Evolutionary conservation across 2,113 vertebrate genomes (phyloP).

Genomic region (Rhea americana): DNA sequence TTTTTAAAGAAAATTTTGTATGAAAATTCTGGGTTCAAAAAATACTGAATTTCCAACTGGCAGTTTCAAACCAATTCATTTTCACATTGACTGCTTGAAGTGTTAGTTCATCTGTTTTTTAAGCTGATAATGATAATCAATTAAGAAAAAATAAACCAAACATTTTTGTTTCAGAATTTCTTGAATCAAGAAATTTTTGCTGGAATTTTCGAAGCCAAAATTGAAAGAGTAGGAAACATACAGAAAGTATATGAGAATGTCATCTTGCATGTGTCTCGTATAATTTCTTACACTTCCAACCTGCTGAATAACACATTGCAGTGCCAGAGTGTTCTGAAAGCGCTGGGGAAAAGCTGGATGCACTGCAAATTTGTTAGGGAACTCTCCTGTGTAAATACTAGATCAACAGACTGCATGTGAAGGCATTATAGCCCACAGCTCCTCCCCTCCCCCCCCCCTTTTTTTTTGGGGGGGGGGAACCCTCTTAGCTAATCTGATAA

Average conservation of each 20-base stretch:
- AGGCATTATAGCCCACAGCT: neutral
- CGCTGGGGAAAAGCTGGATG: neutral
- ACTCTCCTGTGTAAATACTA: neutral
- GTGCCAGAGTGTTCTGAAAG: neutral
- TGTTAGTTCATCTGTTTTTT: neutral
- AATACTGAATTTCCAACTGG: fast-evolving
- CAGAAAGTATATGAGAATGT: neutral
- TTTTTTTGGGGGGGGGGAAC: no score
- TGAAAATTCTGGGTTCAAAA: neutral
- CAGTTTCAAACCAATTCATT: neutral
- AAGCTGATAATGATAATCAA: neutral
- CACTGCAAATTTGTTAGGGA: neutral
- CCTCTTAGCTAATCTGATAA: neutral
- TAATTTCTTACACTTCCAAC: neutral
- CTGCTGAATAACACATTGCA: neutral
- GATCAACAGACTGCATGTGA: neutral
- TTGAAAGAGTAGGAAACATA: neutral
- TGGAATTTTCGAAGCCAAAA: neutral
- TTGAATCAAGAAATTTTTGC: neutral
- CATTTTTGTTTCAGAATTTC: neutral
- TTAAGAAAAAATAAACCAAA: neutral
- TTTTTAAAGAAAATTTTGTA: neutral
- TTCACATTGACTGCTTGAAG: neutral
- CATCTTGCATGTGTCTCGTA: neutral
- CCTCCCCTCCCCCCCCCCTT: no score